phyloP scores from a whole-genome alignment of 1,140 invertebrate genomes.

The Babylonia areolata region DNA sequence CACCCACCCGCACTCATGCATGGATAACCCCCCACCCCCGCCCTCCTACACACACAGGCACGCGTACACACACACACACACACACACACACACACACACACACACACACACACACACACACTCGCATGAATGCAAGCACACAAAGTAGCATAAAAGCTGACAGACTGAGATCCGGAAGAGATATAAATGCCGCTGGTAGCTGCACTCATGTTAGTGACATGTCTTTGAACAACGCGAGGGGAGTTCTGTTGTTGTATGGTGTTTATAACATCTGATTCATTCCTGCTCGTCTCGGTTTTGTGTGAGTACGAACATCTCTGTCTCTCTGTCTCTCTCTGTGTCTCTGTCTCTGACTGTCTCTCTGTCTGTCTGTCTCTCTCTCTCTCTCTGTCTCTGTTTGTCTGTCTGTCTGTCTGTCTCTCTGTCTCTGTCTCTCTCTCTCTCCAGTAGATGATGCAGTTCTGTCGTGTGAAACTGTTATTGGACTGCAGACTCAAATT shows the following conservation, averaged over 20 bases:
- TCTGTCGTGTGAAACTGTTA: too few relatives aligned
- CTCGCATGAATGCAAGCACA: neutral
- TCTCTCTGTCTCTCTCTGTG: neutral
- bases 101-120: conserved; percentile 1
- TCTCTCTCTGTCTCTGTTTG: conserved; percentile 1
- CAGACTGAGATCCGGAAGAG: too few relatives aligned
- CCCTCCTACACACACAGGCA: neutral
- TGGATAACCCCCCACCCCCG: neutral
- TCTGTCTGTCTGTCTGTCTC: neutral
- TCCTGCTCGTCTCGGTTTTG: too few relatives aligned
- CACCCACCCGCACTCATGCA: neutral
- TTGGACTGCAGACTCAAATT: too few relatives aligned
- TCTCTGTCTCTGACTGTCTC: neutral
- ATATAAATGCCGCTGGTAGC: too few relatives aligned
- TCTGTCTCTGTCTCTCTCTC: neutral
- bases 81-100: conserved; percentile 13
- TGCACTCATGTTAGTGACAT: too few relatives aligned
- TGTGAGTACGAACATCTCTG: neutral
- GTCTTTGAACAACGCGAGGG: too few relatives aligned
- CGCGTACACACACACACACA: conserved; percentile 1
- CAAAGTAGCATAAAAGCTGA: neutral
- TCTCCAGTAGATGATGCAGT: too few relatives aligned
- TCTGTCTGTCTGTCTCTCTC: neutral
- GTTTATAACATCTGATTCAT: too few relatives aligned
- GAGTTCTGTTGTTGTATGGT: too few relatives aligned